Evolutionary conservation across 1,140 invertebrate species (phyloP), one percentile per base, ranked within the genome.

Genomic region (Drosophila ambigua): DNA sequence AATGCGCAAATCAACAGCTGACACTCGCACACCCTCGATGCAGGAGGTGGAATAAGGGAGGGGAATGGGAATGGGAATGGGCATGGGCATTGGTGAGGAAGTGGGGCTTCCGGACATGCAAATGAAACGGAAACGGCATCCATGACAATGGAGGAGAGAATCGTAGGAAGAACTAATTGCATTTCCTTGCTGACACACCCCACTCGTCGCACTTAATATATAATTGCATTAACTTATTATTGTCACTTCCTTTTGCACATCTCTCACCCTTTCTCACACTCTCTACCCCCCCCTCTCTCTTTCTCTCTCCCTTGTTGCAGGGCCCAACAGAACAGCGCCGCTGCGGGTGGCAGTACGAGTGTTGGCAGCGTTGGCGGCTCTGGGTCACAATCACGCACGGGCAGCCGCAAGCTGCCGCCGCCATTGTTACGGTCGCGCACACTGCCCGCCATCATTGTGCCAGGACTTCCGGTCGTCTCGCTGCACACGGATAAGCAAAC

Each of bases 381-480:
- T 39, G 75, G 74, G 49, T 66, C 92, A 91, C 81, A 89, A 75
- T 90, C 92, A 26, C 91, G 92, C 43, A 68, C 71, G 31, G 69
- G 74, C 92, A 72, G 91, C 61, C 92, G 79, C 63, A 92, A 92
- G 65, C 87, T 92, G 44, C 95, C 95, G 46, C 96, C 96, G 1
- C 96, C 96, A 1, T 92, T 98, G 67, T 92, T 97, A 53, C 94
- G 96, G 67, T 97, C 97, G 9, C 94, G 96, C 78, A 98, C 97
- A 5, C 92, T 98, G 49, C 97, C 97, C 15, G 96, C 97, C 54
- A 98, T 98, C 85, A 95, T 98, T n/a, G 95, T 96, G 35, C 97
- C 97, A 4, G 96, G 96, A 50, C 94, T 97, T 79, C 97, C 94
- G 80, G 96, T 97, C 72, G 93, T 97, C 15, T 96, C 97, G 77